A percentile compares a stretch with the other conserved stretches of the same genome.
phyloP scores from a whole-genome alignment of 1,140 invertebrate species.

The Megathymus violae region DNA sequence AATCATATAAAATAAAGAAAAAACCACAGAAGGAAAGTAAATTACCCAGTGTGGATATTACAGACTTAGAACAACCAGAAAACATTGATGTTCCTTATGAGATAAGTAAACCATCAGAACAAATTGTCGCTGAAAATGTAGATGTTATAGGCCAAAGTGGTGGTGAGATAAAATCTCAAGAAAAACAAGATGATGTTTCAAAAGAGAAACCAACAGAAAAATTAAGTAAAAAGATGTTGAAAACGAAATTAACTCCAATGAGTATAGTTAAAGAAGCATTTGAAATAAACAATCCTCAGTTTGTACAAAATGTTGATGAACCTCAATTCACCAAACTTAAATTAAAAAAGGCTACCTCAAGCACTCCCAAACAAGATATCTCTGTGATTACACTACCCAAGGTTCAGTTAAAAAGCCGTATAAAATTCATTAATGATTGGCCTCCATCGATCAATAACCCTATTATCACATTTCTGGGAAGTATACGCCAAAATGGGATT shows the following conservation, averaged over 20 bases:
- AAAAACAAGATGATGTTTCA: neutral
- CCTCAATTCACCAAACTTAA: constrained; percentile 86
- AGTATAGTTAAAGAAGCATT: constrained; percentile 73
- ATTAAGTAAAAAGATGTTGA: constrained; percentile 20
- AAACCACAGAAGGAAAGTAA: constrained; percentile 83
- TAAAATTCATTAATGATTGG: constrained; percentile 85
- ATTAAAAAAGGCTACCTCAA: constrained; percentile 84
- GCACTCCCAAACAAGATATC: constrained; percentile 81
- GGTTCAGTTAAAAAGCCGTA: constrained; percentile 87
- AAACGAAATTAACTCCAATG: constrained; percentile 63
- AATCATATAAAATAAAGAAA: constrained; percentile 86
- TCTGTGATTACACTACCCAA: constrained; percentile 85
- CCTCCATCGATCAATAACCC: constrained; percentile 84
- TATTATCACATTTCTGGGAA: constrained; percentile 80
- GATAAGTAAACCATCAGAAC: constrained; percentile 38
- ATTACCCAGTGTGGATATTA: constrained; percentile 79
- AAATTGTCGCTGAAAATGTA: constrained; percentile 11
- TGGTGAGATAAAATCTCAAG: neutral
- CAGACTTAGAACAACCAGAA: constrained; percentile 85
- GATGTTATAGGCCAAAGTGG: too few relatives aligned
- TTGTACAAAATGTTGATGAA: constrained; percentile 70
- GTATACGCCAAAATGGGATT: constrained; percentile 85
- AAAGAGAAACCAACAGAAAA: constrained; percentile 15
- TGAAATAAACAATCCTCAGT: constrained; percentile 63
- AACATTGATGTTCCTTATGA: constrained; percentile 60